A percentile compares a stretch with the other conserved stretches of the same genome.
Evolutionary conservation across 2,888 invertebrate species (phyloP).

Genomic region (Athrips mouffetella): DNA sequence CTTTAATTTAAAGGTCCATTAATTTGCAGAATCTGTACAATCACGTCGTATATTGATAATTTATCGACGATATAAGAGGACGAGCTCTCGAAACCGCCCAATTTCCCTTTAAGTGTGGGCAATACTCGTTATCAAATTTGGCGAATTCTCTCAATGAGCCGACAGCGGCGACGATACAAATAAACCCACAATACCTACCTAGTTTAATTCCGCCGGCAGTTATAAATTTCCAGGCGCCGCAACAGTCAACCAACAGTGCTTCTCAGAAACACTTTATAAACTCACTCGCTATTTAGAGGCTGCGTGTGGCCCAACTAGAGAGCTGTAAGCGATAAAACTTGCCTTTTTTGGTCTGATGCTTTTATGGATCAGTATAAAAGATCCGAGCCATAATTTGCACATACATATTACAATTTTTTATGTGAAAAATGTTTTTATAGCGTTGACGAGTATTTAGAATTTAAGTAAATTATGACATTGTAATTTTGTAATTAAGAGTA

Average conservation of each 20-base stretch:
- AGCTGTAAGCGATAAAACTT: background rate
- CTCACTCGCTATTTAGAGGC: background rate
- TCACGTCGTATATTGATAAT: background rate
- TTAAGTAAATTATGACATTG: no score
- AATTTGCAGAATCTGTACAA: slow-evolving; percentile 7
- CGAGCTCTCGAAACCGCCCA: background rate
- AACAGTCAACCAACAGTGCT: slow-evolving; percentile 23
- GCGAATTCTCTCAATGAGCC: slow-evolving; percentile 14
- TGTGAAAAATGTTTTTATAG: no score
- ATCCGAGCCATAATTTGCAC: no score
- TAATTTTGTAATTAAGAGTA: no score
- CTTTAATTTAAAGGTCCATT: background rate
- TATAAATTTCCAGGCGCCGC: slow-evolving; percentile 32
- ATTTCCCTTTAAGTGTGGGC: background rate
- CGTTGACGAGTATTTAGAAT: no score
- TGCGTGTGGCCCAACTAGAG: background rate
- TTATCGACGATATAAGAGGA: background rate
- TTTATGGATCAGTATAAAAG: no score
- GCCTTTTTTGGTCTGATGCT: no score
- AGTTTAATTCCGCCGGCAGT: slow-evolving; percentile 4
- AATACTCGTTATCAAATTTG: slow-evolving; percentile 11
- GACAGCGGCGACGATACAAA: slow-evolving; percentile 14
- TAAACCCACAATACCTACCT: background rate
- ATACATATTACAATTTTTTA: no score
- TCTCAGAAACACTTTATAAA: slow-evolving; percentile 35